Evolutionary conservation across 1,140 invertebrate species (phyloP).

Genomic region (Bombyx mandarina): DNA sequence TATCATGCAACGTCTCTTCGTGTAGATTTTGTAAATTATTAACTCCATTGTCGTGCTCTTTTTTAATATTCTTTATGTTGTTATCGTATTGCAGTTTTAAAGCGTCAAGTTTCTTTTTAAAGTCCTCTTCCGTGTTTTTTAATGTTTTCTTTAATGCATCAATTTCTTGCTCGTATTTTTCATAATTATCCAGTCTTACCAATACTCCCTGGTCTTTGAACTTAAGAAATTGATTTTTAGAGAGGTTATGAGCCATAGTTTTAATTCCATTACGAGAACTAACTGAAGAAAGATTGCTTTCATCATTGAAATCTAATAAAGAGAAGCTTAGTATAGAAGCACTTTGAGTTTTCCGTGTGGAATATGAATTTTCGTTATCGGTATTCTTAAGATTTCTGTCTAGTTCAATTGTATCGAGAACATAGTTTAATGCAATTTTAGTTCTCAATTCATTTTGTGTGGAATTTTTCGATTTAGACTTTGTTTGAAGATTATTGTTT

Average conservation of each 20-base stretch:
- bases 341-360: conserved; percentile 23
- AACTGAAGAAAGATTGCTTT: conserved; percentile 7
- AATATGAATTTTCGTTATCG: conserved; percentile 7
- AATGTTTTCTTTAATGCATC: conserved; percentile 34
- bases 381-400: conserved; percentile 20
- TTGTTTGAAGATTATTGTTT: not conserved
- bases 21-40: conserved; percentile 54
- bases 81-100: conserved; percentile 56
- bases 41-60: conserved; percentile 57
- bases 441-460: conserved; percentile 33
- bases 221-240: no score
- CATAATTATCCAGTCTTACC: conserved; percentile 32
- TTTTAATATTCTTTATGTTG: conserved; percentile 54
- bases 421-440: conserved; percentile 35
- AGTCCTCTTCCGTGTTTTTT: conserved; percentile 47
- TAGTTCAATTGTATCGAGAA: conserved; percentile 28
- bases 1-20: conserved; percentile 50
- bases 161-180: conserved; percentile 47
- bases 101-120: conserved; percentile 50
- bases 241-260: not conserved
- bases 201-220: conserved; percentile 29
- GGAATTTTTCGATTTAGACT: conserved; percentile 17
- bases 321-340: not conserved
- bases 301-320: no score
- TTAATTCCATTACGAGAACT: conserved; percentile 16